phyloP scores from a whole-genome alignment of 2,797 vertebrate species.

The Danio jaintianensis region DNA sequence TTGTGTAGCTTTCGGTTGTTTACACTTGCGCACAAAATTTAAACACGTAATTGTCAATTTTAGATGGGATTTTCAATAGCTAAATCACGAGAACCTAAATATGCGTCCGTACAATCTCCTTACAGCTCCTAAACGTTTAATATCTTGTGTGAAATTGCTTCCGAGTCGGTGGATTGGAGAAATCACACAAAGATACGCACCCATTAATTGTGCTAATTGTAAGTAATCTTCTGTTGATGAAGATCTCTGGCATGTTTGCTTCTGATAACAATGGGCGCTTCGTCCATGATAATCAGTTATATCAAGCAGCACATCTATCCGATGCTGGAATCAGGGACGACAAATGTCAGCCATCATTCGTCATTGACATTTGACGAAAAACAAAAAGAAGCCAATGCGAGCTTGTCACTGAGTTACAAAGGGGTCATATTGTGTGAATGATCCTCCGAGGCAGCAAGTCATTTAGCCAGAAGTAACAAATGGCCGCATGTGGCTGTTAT shows the following conservation, averaged over 20 bases:
- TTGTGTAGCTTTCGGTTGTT: too few species aligned
- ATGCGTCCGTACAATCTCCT: background rate
- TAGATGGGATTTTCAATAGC: background rate
- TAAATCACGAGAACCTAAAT: background rate
- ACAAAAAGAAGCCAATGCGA: background rate
- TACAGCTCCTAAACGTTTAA: conserved; percentile 26
- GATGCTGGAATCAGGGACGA: conserved; percentile 6
- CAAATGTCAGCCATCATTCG: conserved; percentile 17
- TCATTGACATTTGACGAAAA: conserved; percentile 25
- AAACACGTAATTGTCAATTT: background rate
- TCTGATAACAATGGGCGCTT: conserved; percentile 32
- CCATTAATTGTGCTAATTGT: conserved; percentile 50
- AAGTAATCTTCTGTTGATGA: conserved; percentile 46
- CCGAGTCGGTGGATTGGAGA: conserved; percentile 35
- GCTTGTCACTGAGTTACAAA: conserved; percentile 26
- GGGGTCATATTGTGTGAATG: conserved; percentile 26
- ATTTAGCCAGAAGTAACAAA: conserved; percentile 41
- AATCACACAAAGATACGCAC: conserved; percentile 37
- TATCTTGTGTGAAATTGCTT: conserved; percentile 29
- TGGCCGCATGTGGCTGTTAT: conserved; percentile 9
- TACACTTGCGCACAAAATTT: background rate
- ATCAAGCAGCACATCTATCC: background rate
- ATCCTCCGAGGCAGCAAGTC: conserved; percentile 9
- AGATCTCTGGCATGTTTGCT: conserved; percentile 41
- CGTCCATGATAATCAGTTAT: conserved; percentile 42